Conservation (phyloP, 2,888 invertebrate species). For the Temnothorax rugatulus region DNA sequence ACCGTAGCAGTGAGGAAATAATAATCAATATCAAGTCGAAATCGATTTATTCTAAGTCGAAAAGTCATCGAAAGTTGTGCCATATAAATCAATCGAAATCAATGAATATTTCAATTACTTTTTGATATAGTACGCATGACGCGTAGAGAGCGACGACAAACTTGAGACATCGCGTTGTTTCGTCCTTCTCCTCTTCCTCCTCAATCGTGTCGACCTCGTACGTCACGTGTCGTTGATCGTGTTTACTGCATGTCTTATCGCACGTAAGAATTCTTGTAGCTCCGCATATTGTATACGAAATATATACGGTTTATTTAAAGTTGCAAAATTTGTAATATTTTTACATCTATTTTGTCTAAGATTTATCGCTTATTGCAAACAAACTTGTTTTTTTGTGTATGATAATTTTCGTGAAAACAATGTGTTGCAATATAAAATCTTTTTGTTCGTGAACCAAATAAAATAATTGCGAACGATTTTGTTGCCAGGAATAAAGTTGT, state of each 20-base stretch:
- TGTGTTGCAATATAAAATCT: neutral
- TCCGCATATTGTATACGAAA: conserved; percentile 22
- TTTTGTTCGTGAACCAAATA: neutral
- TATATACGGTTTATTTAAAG: conserved; percentile 21
- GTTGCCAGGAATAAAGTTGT: neutral
- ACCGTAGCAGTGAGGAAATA: too few relatives aligned
- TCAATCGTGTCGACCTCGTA: too few relatives aligned
- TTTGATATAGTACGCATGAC: too few relatives aligned
- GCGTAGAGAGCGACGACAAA: too few relatives aligned
- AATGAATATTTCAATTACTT: too few relatives aligned
- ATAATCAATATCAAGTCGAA: too few relatives aligned
- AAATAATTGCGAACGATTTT: neutral
- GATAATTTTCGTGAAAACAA: neutral
- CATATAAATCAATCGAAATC: too few relatives aligned
- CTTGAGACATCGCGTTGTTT: too few relatives aligned
- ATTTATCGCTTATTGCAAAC: neutral
- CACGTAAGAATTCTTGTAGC: conserved; percentile 13
- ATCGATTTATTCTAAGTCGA: too few relatives aligned
- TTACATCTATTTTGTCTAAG: neutral
- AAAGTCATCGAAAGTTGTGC: too few relatives aligned
- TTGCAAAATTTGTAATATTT: conserved; percentile 1
- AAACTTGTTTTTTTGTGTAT: neutral
- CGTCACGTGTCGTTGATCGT: too few relatives aligned
- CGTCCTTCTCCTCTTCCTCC: too few relatives aligned
- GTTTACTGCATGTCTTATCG: neutral